A percentile compares a stretch with the other conserved stretches of the same genome.
Evolutionary conservation across 2,113 vertebrate species (phyloP).

Genomic region (Embiotoca jacksoni): DNA sequence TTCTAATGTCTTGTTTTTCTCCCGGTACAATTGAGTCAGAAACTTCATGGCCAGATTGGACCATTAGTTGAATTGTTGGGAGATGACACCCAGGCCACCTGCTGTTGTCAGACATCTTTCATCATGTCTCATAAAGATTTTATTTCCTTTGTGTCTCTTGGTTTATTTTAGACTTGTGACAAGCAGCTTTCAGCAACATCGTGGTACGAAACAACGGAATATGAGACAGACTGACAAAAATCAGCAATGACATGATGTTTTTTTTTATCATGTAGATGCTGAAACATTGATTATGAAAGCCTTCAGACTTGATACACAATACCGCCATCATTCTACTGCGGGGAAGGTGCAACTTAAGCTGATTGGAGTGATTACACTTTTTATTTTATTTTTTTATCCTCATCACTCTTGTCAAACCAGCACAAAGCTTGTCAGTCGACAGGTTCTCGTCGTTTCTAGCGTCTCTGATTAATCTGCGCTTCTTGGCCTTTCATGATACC

Average conservation of each 20-base stretch:
- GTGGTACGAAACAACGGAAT: slow-evolving; percentile 50
- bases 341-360: slow-evolving; percentile 70
- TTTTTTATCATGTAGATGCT: slow-evolving; percentile 50
- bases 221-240: slow-evolving; percentile 58
- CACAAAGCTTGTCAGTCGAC: slow-evolving; percentile 45
- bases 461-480: slow-evolving; percentile 59
- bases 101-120: slow-evolving; percentile 55
- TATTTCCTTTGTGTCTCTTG: slow-evolving; percentile 21
- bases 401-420: slow-evolving; percentile 61
- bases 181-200: slow-evolving; percentile 48
- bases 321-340: slow-evolving; percentile 31
- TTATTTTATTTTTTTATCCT: slow-evolving; percentile 69
- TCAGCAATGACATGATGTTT: background rate
- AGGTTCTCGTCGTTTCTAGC: slow-evolving; percentile 43
- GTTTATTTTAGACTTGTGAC: slow-evolving; percentile 51
- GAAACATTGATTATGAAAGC: slow-evolving; percentile 63
- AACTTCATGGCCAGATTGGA: background rate
- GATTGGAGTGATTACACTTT: slow-evolving; percentile 75
- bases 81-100: slow-evolving; percentile 39
- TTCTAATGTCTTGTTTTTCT: slow-evolving; percentile 7
- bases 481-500: slow-evolving; percentile 47
- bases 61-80: slow-evolving; percentile 26
- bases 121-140: slow-evolving; percentile 36
- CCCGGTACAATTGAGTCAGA: background rate
- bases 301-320: slow-evolving; percentile 46